Evolutionary conservation across 2,113 vertebrate genomes (phyloP).

Genomic region (Caloenas nicobarica): DNA sequence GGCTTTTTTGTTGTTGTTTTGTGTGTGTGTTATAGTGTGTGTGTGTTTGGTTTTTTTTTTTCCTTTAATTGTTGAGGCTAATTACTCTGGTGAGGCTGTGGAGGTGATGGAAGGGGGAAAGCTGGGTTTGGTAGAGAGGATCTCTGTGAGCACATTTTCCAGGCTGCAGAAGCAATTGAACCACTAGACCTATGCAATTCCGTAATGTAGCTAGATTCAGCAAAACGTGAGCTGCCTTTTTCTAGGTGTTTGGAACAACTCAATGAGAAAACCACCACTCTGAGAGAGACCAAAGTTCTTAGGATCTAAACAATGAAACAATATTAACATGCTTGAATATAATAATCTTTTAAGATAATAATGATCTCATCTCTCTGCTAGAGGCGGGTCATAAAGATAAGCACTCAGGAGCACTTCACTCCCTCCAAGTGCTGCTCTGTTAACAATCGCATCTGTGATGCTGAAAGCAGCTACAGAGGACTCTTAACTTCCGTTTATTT

Average conservation of each 20-base stretch:
- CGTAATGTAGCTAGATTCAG: background rate
- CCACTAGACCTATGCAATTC: background rate
- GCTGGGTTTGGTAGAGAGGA: background rate
- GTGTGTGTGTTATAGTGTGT: too few relatives aligned
- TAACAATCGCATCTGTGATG: constrained; percentile 4
- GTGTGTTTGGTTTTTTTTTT: background rate
- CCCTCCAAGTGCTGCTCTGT: background rate
- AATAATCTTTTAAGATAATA: background rate
- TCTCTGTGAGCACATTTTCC: background rate
- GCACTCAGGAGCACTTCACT: constrained; percentile 9
- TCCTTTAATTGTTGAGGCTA: background rate
- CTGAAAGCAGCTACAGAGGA: background rate
- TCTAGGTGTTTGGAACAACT: background rate
- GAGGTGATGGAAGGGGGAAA: background rate
- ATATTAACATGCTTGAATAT: background rate
- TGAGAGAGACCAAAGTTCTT: background rate
- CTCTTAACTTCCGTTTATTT: constrained; percentile 17
- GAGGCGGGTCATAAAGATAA: constrained; percentile 2
- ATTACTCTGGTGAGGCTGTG: background rate
- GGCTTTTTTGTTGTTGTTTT: too few relatives aligned
- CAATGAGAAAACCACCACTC: background rate
- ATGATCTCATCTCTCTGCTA: background rate
- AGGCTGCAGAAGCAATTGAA: background rate
- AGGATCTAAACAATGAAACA: background rate
- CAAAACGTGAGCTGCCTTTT: background rate